A percentile compares a stretch with the other conserved stretches of the same genome.
phyloP scores from a whole-genome alignment of 2,113 vertebrate genomes.

The Corythaixoides concolor region DNA sequence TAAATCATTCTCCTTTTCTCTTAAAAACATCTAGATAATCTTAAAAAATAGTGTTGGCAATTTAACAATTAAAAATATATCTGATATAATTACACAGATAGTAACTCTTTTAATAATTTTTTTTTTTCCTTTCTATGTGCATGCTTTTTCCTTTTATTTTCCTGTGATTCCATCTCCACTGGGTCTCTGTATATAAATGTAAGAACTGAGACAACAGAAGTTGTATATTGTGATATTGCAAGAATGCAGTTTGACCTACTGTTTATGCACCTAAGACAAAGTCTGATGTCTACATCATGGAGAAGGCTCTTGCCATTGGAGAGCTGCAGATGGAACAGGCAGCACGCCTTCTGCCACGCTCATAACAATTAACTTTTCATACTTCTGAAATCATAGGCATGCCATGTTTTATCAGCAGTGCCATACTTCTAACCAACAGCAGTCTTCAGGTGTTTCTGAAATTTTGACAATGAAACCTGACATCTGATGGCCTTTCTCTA shows the following conservation, averaged over 20 bases:
- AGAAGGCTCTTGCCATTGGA: neutral
- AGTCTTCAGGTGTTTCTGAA: neutral
- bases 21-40: neutral
- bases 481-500: neutral
- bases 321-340: neutral
- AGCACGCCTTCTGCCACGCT: accelerated
- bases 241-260: neutral
- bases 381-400: neutral
- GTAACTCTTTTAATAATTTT: neutral
- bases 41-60: neutral
- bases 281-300: neutral
- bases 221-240: neutral
- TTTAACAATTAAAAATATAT: neutral
- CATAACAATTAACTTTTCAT: neutral
- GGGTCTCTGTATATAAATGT: neutral
- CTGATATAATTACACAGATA: neutral
- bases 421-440: neutral
- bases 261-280: neutral
- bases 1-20: neutral
- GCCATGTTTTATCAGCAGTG: neutral
- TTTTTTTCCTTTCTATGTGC: neutral
- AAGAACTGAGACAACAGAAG: neutral
- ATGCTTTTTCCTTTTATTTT: neutral
- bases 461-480: neutral
- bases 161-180: neutral